Evolutionary conservation across 2,888 invertebrate species (phyloP), one percentile per base, ranked within the genome.

Genomic region (Dynastes tityus): DNA sequence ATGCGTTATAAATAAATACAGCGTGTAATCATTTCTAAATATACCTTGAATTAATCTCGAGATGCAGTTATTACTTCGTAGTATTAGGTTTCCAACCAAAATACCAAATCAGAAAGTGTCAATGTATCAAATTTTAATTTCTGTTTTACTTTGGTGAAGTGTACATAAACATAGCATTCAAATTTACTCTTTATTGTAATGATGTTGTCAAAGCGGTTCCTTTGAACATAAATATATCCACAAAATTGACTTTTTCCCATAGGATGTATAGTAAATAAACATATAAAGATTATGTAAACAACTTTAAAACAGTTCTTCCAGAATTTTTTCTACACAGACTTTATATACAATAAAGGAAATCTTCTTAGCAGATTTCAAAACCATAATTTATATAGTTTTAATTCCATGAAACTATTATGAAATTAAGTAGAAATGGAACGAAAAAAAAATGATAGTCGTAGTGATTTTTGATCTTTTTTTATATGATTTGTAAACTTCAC

Each of bases 221-320:
- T 71, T 71, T 71, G 71, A 71, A 11, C 71, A 13, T 71, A 71
- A 71, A 71, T 71, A 71, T 53, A 77, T 68, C 67, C 51, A 77
- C 77, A 70, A 61, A 77, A 77, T 77, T 77, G 77, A 68, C 68
- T 81, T 81, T 79, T 81, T 79, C 71, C 80, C 76, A 63, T 67
- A 79, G 78, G 78, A 70, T 81, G 81, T 81, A 81, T 61, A 79
- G 79, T 82, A 82, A 82, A 82, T 82, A 82, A 82, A 82, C 82
- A 80, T 37, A 76, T 77, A 61, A 77, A 77, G 70, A 68, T 71
- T 68, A 77, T 71, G 71, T 71, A 77, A 77, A 77, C 71, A 77
- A 58, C 55, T 68, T 67, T 70, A 76, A 61, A 22, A 76, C 55
- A 51, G 53, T 75, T 64, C 76, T 76, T 71, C 58, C 16, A 40